These are phyloP conservation scores for Marronus borbonicus DNA, from an alignment of 2,888 invertebrate species.

Conservation along the genomic window DNA sequence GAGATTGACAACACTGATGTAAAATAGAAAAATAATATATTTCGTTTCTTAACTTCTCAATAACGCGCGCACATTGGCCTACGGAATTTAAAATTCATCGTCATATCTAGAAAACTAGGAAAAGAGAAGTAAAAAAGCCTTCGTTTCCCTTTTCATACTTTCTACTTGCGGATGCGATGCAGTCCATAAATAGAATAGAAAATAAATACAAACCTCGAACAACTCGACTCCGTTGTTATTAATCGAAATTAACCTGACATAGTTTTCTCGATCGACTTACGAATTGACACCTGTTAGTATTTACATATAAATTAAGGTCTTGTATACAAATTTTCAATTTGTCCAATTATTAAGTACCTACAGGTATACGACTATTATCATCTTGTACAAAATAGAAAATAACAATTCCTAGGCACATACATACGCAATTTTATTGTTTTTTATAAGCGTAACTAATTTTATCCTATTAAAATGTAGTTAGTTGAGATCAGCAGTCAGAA, in stretches of 20 bases:
- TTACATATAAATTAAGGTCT: conserved; percentile 14
- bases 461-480: background rate
- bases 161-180: conserved; percentile 4
- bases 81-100: background rate
- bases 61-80: background rate
- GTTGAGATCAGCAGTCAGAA: background rate
- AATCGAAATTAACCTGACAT: conserved; percentile 41
- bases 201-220: conserved; percentile 10
- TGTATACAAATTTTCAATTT: background rate
- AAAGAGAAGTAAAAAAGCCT: conserved; percentile 4
- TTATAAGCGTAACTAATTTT: conserved; percentile 3
- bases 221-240: conserved; percentile 3
- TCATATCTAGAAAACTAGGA: conserved; percentile 15
- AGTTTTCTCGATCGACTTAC: conserved; percentile 11
- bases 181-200: conserved; percentile 39
- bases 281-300: background rate
- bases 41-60: too few relatives aligned
- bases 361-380: background rate
- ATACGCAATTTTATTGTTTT: conserved; percentile 26
- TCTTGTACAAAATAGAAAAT: background rate
- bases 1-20: too few relatives aligned
- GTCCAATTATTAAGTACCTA: background rate
- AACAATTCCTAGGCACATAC: background rate
- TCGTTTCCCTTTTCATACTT: conserved; percentile 37
- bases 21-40: too few relatives aligned